These are phyloP conservation scores for Miniopterus natalensis DNA, from an alignment of 2,113 vertebrate genomes.

Conservation along the genomic window DNA sequence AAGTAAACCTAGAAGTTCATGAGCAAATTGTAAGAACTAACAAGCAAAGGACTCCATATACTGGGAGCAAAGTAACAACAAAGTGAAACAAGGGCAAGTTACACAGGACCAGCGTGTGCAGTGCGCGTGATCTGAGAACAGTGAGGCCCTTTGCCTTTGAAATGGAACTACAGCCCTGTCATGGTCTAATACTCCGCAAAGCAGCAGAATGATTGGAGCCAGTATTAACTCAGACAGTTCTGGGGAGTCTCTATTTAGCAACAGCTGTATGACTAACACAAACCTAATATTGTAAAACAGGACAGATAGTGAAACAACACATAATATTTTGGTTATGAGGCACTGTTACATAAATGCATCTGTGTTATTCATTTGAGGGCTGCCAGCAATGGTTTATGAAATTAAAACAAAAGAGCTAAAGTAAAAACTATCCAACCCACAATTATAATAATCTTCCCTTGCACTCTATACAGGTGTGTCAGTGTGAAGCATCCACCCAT, in stretches of 20 bases:
- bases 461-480: background rate
- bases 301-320: conserved; percentile 62
- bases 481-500: background rate
- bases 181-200: conserved; percentile 65
- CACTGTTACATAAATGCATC: conserved; percentile 68
- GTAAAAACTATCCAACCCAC: background rate
- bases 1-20: background rate
- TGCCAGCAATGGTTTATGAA: conserved; percentile 59
- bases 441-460: background rate
- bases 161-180: conserved; percentile 47
- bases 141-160: conserved; percentile 28
- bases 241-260: conserved; percentile 71
- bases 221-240: conserved; percentile 80
- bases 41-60: background rate
- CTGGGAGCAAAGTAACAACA: background rate
- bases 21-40: background rate
- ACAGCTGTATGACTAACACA: conserved; percentile 56
- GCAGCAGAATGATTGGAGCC: conserved; percentile 75
- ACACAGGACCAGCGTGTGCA: background rate
- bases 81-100: background rate
- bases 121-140: background rate
- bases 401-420: conserved; percentile 70
- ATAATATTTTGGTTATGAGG: conserved; percentile 61
- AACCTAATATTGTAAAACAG: conserved; percentile 67
- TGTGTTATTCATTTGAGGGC: conserved; percentile 65